Evolutionary conservation across 2,888 invertebrate genomes (phyloP).

Genomic region (Leptinotarsa tumamoca): DNA sequence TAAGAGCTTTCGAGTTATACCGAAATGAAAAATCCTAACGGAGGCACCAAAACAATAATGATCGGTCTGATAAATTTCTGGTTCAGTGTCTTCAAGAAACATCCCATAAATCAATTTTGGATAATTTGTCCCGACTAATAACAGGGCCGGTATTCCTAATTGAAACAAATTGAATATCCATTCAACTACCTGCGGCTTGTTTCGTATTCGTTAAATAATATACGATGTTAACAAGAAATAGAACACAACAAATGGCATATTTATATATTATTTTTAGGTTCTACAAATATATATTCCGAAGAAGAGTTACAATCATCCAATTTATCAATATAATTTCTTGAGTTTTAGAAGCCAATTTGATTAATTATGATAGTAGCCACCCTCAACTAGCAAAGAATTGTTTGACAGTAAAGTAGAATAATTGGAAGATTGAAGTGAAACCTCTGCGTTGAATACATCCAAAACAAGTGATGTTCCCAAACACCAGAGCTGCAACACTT

Average conservation of each 20-base stretch:
- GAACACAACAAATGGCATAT: background rate
- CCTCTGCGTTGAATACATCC: no score
- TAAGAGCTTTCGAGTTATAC: background rate
- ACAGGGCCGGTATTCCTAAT: conserved; percentile 47
- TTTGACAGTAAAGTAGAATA: no score
- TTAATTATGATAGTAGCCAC: no score
- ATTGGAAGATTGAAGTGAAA: no score
- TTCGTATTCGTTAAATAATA: conserved; percentile 8
- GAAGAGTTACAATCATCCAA: no score
- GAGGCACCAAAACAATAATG: background rate
- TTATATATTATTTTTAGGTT: no score
- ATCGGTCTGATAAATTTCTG: conserved; percentile 5
- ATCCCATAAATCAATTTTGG: conserved; percentile 24
- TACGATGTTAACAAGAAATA: background rate
- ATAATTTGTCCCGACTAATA: conserved; percentile 42
- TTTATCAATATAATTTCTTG: no score
- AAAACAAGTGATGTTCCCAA: no score
- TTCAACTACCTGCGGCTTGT: conserved; percentile 23
- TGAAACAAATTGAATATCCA: conserved; percentile 46
- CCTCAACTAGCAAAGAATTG: no score
- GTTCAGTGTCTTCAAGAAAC: conserved; percentile 10
- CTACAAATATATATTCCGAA: no score
- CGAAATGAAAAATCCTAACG: background rate
- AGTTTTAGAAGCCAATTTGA: no score
- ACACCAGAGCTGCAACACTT: no score